A percentile compares a stretch with the other conserved stretches of the same genome.
These are phyloP conservation scores for Phortica magna DNA, from an alignment of 2,888 invertebrate species.

Conservation along the genomic window DNA sequence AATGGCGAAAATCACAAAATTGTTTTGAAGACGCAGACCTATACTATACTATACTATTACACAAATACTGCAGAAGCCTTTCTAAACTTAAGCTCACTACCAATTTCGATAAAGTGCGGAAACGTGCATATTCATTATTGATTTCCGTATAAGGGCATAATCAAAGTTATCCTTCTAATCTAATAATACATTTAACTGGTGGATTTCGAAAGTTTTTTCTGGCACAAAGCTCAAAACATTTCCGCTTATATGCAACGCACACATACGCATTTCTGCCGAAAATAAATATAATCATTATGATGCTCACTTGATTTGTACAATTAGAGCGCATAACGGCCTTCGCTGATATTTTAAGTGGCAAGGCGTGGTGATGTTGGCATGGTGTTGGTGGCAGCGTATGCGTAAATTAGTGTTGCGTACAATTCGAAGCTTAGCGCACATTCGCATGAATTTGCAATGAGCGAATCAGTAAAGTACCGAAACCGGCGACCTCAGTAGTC, in stretches of 20 bases:
- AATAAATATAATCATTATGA: neutral
- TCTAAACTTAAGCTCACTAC: too few species aligned
- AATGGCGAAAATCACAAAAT: too few species aligned
- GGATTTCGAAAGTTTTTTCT: too few species aligned
- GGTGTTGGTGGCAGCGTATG: neutral
- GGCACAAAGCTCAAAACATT: too few species aligned
- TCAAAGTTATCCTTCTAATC: too few species aligned
- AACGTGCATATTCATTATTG: too few species aligned
- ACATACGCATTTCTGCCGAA: neutral
- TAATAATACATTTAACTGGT: too few species aligned
- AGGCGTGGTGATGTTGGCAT: neutral
- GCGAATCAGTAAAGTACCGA: neutral
- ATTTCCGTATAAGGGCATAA: too few species aligned
- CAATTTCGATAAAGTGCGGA: too few species aligned
- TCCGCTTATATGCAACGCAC: neutral
- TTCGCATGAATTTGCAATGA: constrained; percentile 22
- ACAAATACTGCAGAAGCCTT: too few species aligned
- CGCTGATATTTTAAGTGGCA: neutral
- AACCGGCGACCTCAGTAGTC: neutral
- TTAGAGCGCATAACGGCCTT: constrained; percentile 4
- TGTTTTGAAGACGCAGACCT: too few species aligned
- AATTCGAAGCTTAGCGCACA: neutral
- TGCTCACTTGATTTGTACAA: constrained; percentile 21
- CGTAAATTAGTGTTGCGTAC: neutral
- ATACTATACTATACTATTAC: too few species aligned